A percentile compares a stretch with the other conserved stretches of the same genome.
These are phyloP conservation scores for Carabus problematicus DNA, from an alignment of 2,888 invertebrate genomes.

Conservation along the genomic window DNA sequence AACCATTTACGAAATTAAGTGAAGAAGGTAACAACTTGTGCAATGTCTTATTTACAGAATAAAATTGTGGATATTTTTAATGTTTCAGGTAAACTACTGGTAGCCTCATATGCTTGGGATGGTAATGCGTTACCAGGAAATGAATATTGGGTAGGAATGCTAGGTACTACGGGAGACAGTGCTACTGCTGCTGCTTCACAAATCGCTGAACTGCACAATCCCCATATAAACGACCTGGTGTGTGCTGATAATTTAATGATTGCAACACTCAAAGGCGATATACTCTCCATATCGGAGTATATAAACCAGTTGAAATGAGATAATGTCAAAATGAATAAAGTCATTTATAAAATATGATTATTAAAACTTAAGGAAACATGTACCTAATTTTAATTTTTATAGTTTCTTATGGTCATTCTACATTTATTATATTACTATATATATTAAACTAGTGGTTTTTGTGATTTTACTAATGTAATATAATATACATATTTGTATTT, in stretches of 20 bases:
- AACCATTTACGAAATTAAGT: conserved; percentile 64
- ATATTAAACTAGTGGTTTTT: no score
- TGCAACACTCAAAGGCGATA: conserved; percentile 54
- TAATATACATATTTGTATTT: no score
- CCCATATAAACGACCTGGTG: conserved; percentile 64
- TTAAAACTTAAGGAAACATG: background rate
- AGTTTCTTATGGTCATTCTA: no score
- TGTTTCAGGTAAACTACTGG: conserved; percentile 58
- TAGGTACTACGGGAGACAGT: conserved; percentile 66
- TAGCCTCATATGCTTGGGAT: conserved; percentile 77
- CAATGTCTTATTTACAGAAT: background rate
- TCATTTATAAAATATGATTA: no score
- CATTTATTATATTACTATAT: no score
- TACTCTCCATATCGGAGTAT: no score
- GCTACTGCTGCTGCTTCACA: conserved; percentile 70
- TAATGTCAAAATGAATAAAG: no score
- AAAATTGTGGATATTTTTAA: background rate
- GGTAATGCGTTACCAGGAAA: conserved; percentile 77
- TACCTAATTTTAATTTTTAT: background rate
- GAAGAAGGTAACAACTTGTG: conserved; percentile 56
- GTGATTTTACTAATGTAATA: no score
- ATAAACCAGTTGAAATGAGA: no score
- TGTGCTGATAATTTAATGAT: conserved; percentile 63
- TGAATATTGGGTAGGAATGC: conserved; percentile 71
- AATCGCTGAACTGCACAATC: conserved; percentile 68